Conservation (phyloP, 2,888 invertebrate genomes). For the Aphidoletes aphidimyza region DNA sequence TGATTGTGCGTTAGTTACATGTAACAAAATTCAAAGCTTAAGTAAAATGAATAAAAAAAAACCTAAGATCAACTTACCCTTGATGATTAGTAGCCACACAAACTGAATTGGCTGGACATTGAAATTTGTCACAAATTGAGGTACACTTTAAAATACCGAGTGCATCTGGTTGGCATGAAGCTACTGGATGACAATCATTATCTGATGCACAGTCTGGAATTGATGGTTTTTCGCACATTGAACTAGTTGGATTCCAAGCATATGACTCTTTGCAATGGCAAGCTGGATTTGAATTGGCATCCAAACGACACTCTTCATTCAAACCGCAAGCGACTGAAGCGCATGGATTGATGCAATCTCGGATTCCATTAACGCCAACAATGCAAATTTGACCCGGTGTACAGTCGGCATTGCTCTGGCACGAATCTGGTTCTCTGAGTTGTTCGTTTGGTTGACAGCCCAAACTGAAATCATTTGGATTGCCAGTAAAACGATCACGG, state of each 20-base stretch:
- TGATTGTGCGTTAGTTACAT: background rate
- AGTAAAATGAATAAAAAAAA: background rate
- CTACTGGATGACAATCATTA: conserved; percentile 75
- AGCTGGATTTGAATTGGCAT: conserved; percentile 74
- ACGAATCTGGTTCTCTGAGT: conserved; percentile 70
- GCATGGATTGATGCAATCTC: conserved; percentile 82
- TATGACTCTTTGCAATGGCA: conserved; percentile 84
- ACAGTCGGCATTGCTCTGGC: conserved; percentile 78
- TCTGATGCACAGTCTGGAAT: conserved; percentile 82
- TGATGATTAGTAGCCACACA: conserved; percentile 79
- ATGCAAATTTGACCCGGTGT: conserved; percentile 76
- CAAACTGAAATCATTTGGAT: conserved; percentile 80
- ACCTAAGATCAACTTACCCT: conserved; percentile 64
- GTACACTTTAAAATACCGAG: conserved; percentile 86
- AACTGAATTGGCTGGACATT: conserved; percentile 84
- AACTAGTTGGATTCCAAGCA: conserved; percentile 85
- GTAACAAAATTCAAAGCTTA: background rate
- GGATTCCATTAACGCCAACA: conserved; percentile 71
- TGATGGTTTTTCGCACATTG: conserved; percentile 86
- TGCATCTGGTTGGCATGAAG: conserved; percentile 84
- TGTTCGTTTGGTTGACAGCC: conserved; percentile 78
- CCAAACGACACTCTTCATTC: conserved; percentile 82
- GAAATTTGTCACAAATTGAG: conserved; percentile 81
- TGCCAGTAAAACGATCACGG: conserved; percentile 82
- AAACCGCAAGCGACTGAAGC: conserved; percentile 82